Evolutionary conservation across 2,797 vertebrate species (phyloP).

Genomic region (Tinamus major): DNA sequence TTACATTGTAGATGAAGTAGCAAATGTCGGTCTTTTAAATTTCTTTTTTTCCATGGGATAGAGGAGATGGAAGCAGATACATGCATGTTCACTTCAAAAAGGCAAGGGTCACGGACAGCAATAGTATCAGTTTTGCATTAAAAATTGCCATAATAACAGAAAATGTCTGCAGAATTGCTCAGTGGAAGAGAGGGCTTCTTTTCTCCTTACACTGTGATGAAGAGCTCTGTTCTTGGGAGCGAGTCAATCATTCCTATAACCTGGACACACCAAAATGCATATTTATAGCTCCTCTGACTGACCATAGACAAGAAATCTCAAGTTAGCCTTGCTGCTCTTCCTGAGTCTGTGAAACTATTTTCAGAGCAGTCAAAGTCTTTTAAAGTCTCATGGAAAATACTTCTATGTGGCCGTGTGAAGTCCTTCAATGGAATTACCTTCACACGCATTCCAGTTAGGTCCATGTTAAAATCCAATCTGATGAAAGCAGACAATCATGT

Average conservation of each 20-base stretch:
- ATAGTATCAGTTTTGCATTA: background rate
- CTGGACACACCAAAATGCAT: background rate
- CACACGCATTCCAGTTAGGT: background rate
- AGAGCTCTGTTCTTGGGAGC: background rate
- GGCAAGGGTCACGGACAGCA: background rate
- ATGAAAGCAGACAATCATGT: conserved; percentile 38
- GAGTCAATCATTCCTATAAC: background rate
- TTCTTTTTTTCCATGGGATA: background rate
- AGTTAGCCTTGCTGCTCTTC: conserved; percentile 6
- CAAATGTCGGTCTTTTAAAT: background rate
- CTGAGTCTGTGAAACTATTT: conserved; percentile 48
- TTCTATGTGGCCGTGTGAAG: background rate
- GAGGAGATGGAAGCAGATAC: background rate
- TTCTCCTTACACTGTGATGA: background rate
- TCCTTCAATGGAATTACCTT: conserved; percentile 35
- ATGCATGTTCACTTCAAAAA: background rate
- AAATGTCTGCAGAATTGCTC: background rate
- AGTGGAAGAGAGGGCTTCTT: background rate
- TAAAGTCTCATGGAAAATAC: conserved; percentile 36
- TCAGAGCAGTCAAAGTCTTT: conserved; percentile 36
- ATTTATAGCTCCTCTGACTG: conserved; percentile 20
- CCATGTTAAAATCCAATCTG: conserved; percentile 23
- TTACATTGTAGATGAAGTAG: background rate
- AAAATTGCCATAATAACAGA: background rate
- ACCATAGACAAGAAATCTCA: background rate